Evolutionary conservation across 2,888 invertebrate species (phyloP), one percentile per base, ranked within the genome.

Genomic region (Gastrophysa polygoni): DNA sequence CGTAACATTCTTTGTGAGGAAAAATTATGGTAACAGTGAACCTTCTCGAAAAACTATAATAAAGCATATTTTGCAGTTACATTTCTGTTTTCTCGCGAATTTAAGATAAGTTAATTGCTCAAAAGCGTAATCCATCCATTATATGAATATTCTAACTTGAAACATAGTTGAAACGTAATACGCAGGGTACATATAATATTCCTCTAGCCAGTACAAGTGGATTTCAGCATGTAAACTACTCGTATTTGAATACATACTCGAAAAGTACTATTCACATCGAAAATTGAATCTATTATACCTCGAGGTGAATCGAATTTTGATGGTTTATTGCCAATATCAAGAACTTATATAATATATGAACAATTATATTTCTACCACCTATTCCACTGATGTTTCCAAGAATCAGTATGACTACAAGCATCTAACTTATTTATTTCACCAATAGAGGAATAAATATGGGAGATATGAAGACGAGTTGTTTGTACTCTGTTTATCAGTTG

Each of bases 111-210:
- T 72, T 75, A 71, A 67, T 78, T 78, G 80, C 80, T 80, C 80
- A 81, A 81, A 80, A 79, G 78, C 81, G 73, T 80, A 80, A 80
- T 81, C 81, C 80, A 80, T 81, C 80, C 80, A 81, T 78, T 78
- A 75, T 67, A 69, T 59, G 61, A 68, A 64, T 69, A 70, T 71
- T 73, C 58, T 47, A 60, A 38, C 61, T 48, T 49, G 32, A 59
- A 49, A 74, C 73, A 71, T 71, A 76, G 70, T 71, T 72, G 69
- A 75, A 75, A 72, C 71, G 73, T 71, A 75, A 73, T 72, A 77
- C 74, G 77, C 80, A 80, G 80, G 80, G 80, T 80, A 79, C 72
- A 75, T 75, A 68, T 14, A 70, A 73, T 73, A 73, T 75, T 73
- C 74, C 70, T 74, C 68, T 71, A 73, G 71, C 64, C 71, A 76